Evolutionary conservation across 2,797 vertebrate species (phyloP).

Genomic region (Cephalopachus bancanus): DNA sequence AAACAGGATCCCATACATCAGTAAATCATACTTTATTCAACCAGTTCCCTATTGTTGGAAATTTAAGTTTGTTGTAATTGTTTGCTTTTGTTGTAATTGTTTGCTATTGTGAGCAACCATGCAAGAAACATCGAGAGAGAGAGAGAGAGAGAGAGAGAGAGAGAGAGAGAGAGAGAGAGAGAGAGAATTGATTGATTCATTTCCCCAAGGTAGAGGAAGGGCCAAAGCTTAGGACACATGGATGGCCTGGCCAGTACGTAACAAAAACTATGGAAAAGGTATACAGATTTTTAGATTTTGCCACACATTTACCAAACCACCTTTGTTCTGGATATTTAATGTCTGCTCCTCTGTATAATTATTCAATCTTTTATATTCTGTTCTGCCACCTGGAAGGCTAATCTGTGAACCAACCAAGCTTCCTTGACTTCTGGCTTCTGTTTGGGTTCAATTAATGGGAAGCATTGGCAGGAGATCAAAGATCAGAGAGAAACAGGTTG

Average conservation of each 20-base stretch:
- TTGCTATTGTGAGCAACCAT: neutral
- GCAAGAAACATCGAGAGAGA: neutral
- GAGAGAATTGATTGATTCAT: too few species aligned
- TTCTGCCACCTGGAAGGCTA: neutral
- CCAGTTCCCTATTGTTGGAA: slow-evolving; percentile 18
- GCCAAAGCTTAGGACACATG: too few species aligned
- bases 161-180: too few species aligned
- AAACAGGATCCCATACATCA: neutral
- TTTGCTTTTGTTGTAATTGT: neutral
- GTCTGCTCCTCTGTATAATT: neutral
- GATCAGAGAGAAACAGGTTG: neutral
- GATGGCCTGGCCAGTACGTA: neutral
- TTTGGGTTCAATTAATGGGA: neutral
- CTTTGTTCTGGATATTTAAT: neutral
- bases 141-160: too few species aligned
- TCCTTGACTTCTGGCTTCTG: neutral
- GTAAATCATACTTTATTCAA: slow-evolving; percentile 50
- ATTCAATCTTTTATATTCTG: neutral
- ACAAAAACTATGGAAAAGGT: neutral
- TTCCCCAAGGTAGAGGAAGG: too few species aligned
- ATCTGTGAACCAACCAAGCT: neutral
- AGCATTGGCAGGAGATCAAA: neutral
- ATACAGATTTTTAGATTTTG: neutral
- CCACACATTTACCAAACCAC: neutral
- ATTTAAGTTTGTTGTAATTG: slow-evolving; percentile 28